Percentiles rank a stretch among this genome's conserved stretches.
Conservation (phyloP, 2,113 vertebrate species). For the Cairina moschata region DNA sequence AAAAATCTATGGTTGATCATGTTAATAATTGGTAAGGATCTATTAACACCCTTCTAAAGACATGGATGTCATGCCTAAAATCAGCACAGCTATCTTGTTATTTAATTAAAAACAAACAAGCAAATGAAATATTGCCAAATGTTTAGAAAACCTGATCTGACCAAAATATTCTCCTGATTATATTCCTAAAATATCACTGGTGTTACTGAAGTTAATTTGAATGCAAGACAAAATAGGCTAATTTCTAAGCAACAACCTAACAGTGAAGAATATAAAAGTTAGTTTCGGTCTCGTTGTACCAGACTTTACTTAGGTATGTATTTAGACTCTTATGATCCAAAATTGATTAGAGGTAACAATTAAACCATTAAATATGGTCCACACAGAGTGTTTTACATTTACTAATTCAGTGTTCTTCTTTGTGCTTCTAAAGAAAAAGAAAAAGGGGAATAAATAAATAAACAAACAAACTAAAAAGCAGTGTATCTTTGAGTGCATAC, state of each 20-base stretch:
- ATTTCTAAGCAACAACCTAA: neutral
- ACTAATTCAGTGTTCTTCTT: neutral
- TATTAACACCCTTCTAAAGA: neutral
- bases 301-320: neutral
- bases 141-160: neutral
- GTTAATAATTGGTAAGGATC: neutral
- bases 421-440: neutral
- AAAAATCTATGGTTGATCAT: neutral
- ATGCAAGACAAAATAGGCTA: neutral
- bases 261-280: neutral
- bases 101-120: neutral
- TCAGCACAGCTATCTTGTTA: neutral
- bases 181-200: neutral
- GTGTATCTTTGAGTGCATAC: neutral
- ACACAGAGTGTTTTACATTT: neutral
- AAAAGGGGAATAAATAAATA: neutral
- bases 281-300: neutral
- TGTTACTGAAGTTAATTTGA: neutral
- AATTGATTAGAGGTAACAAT: neutral
- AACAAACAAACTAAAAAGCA: neutral
- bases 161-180: neutral
- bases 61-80: neutral
- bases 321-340: neutral
- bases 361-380: conserved; percentile 1
- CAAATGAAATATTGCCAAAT: neutral